Percentiles rank a stretch among this genome's conserved stretches.
phyloP scores from a whole-genome alignment of 2,888 invertebrate genomes.

The Nomada fabriciana region DNA sequence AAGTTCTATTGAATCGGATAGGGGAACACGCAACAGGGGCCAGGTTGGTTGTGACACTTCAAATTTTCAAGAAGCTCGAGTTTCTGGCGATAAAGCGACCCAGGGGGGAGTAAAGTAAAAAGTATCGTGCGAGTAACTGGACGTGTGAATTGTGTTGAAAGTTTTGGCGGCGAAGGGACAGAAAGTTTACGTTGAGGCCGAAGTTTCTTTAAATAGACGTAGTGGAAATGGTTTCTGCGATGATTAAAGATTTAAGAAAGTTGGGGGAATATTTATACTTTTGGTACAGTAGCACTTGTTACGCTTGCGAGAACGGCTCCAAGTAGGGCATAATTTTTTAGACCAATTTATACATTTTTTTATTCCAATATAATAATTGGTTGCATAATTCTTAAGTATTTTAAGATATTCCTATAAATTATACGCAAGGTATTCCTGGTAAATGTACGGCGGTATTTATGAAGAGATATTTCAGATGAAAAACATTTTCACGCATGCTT shows the following conservation, averaged over 20 bases:
- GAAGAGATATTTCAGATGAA: not conserved
- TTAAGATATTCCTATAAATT: no score
- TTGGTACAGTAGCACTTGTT: not conserved
- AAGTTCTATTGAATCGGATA: not conserved
- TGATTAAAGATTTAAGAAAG: not conserved
- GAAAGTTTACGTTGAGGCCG: not conserved
- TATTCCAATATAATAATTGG: no score
- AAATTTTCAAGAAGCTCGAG: constrained; percentile 18
- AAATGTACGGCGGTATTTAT: not conserved
- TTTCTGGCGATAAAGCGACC: not conserved
- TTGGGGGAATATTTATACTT: not conserved
- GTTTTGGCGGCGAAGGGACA: not conserved
- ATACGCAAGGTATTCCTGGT: no score
- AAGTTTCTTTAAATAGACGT: not conserved
- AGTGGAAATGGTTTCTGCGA: not conserved
- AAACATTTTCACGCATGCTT: not conserved
- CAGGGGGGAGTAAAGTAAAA: not conserved
- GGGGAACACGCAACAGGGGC: constrained; percentile 14
- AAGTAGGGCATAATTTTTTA: not conserved
- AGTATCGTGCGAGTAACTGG: not conserved
- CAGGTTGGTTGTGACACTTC: constrained; percentile 1
- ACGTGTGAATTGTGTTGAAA: constrained; percentile 1
- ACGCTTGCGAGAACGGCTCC: not conserved
- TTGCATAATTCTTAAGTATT: no score
- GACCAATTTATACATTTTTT: not conserved